Conservation (phyloP, 2,113 vertebrate species). For the Coryphaenoides rupestris region DNA sequence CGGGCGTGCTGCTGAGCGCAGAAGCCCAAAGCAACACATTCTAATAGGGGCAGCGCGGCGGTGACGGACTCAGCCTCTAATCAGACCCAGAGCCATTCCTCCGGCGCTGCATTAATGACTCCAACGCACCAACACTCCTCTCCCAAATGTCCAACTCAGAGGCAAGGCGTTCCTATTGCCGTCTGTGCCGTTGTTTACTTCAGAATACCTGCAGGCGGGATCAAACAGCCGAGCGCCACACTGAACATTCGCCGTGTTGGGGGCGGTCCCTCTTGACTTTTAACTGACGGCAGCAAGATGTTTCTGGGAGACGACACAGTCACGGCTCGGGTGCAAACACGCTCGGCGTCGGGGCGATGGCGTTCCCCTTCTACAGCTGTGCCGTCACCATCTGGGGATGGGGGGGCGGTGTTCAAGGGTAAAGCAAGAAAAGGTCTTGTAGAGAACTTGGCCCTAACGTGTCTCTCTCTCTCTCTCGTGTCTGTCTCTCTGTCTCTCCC, state of each 20-base stretch:
- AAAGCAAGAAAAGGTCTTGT: conserved; percentile 41
- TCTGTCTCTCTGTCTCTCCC: too few species aligned
- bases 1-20: conserved; percentile 56
- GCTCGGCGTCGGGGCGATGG: conserved; percentile 46
- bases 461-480: background rate
- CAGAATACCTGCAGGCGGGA: conserved; percentile 19
- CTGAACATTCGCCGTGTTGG: conserved; percentile 15
- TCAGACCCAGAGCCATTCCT: conserved; percentile 47
- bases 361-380: conserved; percentile 54
- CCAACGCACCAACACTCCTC: conserved; percentile 34
- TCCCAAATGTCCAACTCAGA: conserved; percentile 29
- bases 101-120: conserved; percentile 43
- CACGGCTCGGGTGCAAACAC: conserved; percentile 46
- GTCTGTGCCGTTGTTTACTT: conserved; percentile 42
- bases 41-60: conserved; percentile 45
- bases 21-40: conserved; percentile 67
- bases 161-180: conserved; percentile 22
- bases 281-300: conserved; percentile 32
- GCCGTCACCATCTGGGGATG: conserved; percentile 51
- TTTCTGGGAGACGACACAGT: conserved; percentile 21
- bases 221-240: conserved; percentile 23
- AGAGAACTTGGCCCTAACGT: conserved; percentile 43
- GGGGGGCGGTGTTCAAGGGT: conserved; percentile 45
- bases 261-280: conserved; percentile 35
- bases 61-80: conserved; percentile 45